Base-by-base conservation (phyloP, 2,797 vertebrate species). In the Novumbra hubbsi region DNA sequence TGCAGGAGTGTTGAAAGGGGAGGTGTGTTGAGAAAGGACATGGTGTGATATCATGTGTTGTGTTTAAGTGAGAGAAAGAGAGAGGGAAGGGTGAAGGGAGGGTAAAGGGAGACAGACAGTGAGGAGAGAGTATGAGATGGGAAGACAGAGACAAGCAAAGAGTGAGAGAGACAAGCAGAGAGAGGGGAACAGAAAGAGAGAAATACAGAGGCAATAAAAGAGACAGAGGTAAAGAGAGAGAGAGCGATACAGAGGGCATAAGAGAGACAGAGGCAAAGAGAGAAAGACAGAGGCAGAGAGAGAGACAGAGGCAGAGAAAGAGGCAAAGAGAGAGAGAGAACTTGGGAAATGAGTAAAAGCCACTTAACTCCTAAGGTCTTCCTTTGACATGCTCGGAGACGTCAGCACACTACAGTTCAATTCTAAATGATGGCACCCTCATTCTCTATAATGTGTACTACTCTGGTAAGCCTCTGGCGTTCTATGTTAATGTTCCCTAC, bases 351-450 rank as follows among this genome's bases (percentile, higher is more conserved):
- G 70, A 74, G 65, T 75, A 69, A 66, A 76, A 68, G 66, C 64
- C 52, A 62, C 32, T 77, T 77, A 34, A 73, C 55, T 50, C 68
- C 79, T 65, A 75, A 15, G 1, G 71, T 84, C 80, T 65, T 78
- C 68, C 78, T 74, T 75, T 68, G 78, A 79, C 72, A 27, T 80
- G 52, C 24, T 49, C 66, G n/a, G 8, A 77, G 70, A 72, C 5
- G 32, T 63, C 75, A 72, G 50, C 12, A 30, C 67, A 48, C n/a
- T 17, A 14, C 15, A 14, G 52, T 21, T 55, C 7, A 19, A 55
- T 50, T 50, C 17, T 6, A 50, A 50, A 50, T 50, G 49, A n/a
- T n/a, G n/a, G n/a, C 34, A 38, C 34, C 52, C 52, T 7, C 21
- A 55, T n/a, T 55, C 52, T 7, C 52, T 21, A 55, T 55, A 55